Percentiles rank a stretch among this genome's conserved stretches.
Evolutionary conservation across 2,888 invertebrate genomes (phyloP).

Genomic region (Caenorhabditis becei): DNA sequence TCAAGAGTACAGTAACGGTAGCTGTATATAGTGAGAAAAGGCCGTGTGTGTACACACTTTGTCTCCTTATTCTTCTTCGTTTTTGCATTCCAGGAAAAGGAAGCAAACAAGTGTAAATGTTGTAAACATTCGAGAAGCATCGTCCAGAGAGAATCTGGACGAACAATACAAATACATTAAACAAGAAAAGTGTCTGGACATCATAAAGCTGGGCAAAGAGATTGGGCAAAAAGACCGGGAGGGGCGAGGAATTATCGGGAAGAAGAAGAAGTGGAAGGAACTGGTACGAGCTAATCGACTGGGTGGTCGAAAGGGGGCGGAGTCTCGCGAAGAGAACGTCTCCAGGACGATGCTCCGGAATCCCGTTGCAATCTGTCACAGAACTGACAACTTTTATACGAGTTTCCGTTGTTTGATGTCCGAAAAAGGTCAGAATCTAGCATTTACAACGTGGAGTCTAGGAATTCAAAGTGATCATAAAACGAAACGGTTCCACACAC

Average conservation of each 20-base stretch:
- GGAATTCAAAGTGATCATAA: no score
- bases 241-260: conserved; percentile 21
- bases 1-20: background rate
- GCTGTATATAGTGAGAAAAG: no score
- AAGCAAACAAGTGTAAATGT: conserved; percentile 23
- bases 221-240: no score
- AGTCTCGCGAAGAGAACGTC: background rate
- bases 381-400: no score
- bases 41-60: no score
- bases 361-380: no score
- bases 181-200: conserved; percentile 43
- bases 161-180: conserved; percentile 29
- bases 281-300: background rate
- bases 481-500: no score
- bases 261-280: conserved; percentile 9
- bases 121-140: background rate
- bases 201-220: conserved; percentile 26
- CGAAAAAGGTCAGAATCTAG: no score
- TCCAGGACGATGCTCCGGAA: background rate
- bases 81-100: conserved; percentile 21
- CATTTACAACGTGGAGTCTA: no score
- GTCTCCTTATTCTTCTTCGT: no score
- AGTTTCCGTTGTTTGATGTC: no score
- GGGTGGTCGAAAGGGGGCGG: background rate
- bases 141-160: conserved; percentile 8